Evolutionary conservation across 2,888 invertebrate genomes (phyloP), one percentile per base, ranked within the genome.

Genomic region (Mylabris sibirica): DNA sequence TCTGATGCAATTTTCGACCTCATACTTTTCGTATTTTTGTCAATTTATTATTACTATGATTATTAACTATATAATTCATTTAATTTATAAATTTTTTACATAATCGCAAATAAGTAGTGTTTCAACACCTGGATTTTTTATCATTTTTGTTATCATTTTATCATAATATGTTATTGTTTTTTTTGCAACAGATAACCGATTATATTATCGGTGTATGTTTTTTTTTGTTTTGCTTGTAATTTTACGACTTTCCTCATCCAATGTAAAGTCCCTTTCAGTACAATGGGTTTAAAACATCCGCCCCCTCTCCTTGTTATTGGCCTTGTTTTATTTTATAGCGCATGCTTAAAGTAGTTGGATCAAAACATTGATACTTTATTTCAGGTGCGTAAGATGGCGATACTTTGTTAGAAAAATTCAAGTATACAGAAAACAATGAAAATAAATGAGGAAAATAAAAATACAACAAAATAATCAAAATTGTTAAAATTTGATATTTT

Each of bases 241-340:
- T n/a, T 41, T 14, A 41, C 41, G 14, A 41, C n/a, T 41, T 41
- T 41, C 41, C 14, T 41, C 14, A n/a, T 41, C n/a, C 41, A 41
- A 41, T 41, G 41, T 41, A 41, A 41, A n/a, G 14, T 14, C 14
- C 41, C 41, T 41, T n/a, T 41, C 41, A n/a, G 41, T 41, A n/a
- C n/a, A n/a, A 41, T n/a, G 41, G n/a, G 3, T 41, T 12, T 14
- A 41, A 41, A 14, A 41, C 41, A 14, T 41, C 41, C 41, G 41
- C 41, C 41, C 41, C 41, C 41, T 41, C 41, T 41, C n/a, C 41
- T 41, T 41, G 41, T 41, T 41, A 41, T 41, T 41, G 41, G 41
- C 41, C 41, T 41, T 41, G 41, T 41, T 41, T 41, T 41, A 41
- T 41, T 41, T 41, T n/a, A 41, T n/a, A 41, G 41, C 41, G 41